Conservation (phyloP, 2,113 vertebrate species). For the Malurus alboscapulatus region DNA sequence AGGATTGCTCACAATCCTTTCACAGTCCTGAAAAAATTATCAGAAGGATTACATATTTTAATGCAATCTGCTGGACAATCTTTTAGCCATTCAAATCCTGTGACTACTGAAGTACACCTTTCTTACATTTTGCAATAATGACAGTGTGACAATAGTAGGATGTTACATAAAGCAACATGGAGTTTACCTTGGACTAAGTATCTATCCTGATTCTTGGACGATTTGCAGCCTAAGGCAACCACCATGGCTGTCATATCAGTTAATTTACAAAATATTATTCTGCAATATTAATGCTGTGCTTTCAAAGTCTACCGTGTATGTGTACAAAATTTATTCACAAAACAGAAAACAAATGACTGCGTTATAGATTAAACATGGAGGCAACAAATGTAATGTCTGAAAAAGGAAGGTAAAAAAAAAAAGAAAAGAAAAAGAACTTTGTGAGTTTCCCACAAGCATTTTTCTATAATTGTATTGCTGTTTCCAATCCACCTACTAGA, state of each 20-base stretch:
- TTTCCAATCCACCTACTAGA: background rate
- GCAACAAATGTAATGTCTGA: background rate
- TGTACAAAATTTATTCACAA: background rate
- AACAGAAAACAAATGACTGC: background rate
- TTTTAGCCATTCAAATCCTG: background rate
- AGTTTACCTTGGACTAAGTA: background rate
- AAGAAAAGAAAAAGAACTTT: background rate
- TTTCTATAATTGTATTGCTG: background rate
- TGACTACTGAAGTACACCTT: background rate
- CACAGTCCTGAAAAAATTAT: background rate
- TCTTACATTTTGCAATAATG: background rate
- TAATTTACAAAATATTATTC: background rate
- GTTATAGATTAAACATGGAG: background rate
- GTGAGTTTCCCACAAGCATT: background rate
- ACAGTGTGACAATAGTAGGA: background rate
- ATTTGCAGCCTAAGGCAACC: background rate
- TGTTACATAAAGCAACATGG: background rate
- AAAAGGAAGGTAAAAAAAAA: background rate
- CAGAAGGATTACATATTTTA: background rate
- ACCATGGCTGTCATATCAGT: background rate
- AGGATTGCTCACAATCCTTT: background rate
- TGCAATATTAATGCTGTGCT: background rate
- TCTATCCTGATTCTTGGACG: background rate
- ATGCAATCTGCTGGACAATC: background rate
- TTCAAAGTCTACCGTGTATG: background rate